Base-by-base conservation (phyloP, 2,113 vertebrate species). In the Piprites chloris region DNA sequence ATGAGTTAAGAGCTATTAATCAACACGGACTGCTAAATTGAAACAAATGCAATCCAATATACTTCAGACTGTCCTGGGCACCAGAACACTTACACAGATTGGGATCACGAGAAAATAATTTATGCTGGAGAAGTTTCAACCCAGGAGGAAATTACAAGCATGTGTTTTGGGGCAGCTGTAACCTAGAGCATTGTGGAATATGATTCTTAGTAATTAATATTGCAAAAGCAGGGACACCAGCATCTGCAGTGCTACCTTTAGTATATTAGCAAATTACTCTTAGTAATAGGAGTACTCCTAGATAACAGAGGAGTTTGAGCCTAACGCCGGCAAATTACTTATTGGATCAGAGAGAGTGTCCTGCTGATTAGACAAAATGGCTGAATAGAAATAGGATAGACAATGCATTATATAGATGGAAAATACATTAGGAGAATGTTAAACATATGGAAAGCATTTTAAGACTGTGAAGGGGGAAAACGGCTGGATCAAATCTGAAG, bases 1-100 rank as follows among this genome's bases (percentile, higher is more conserved):
- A 95, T 93, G 94, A 94, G 90, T 93, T 97, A 92, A 96, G 89
- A 75, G 55, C 85, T 95, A 96, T 97, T 96, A 75, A 96, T 97
- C 95, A 96, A 75, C 65, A 90, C 66, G 66, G 85, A 58, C 71
- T 85, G 69, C 79, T 96, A 92, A 93, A 96, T 53, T 94, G 96
- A 96, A 97, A 95, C 83, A 87, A 96, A 90, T 80, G 89, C 96
- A 96, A 93, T 96, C 84, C 94, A 96, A 78, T 96, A 94, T 50
- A 90, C 94, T 96, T 93, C n/a, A 96, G 92, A 87, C 79, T 65
- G 73, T 92, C 85, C 89, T 94, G 87, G 73, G 80, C 79, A 94
- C 55, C 75, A 92, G 90, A 93, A 97, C 95, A 96, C 95, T 97
- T 93, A 93, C n/a, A 71, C 44, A 95, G 90, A 96, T 96, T 96